A percentile compares a stretch with the other conserved stretches of the same genome.
Conservation (phyloP, 1,140 invertebrate species). For the Pygmarrhopalites habei region DNA sequence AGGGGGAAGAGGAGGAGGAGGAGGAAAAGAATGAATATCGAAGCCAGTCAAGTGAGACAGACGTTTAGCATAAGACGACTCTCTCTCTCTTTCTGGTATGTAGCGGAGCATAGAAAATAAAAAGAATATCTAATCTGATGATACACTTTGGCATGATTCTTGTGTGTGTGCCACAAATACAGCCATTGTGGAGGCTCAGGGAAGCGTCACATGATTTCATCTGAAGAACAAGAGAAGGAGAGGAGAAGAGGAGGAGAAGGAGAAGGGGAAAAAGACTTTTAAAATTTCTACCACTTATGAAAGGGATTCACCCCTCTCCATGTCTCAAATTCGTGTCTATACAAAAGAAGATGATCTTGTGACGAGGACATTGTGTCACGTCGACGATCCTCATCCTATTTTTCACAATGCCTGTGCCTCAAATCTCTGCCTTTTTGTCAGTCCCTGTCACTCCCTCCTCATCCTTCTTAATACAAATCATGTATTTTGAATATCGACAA, state of each 20-base stretch:
- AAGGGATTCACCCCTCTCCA: conserved; percentile 16
- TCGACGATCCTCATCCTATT: too few relatives aligned
- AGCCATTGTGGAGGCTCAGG: not conserved
- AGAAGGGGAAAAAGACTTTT: conserved; percentile 12
- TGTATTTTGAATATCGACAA: too few relatives aligned
- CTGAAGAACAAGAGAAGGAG: too few relatives aligned
- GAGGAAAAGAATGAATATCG: too few relatives aligned
- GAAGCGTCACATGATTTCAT: conserved; percentile 17
- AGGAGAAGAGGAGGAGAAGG: too few relatives aligned
- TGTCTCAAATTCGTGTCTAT: not conserved
- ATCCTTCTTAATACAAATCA: too few relatives aligned
- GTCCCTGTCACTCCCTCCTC: not conserved
- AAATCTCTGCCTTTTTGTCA: too few relatives aligned
- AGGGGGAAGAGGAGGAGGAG: too few relatives aligned
- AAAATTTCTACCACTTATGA: conserved; percentile 26
- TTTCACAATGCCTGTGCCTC: too few relatives aligned
- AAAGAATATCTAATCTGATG: too few relatives aligned
- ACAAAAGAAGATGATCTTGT: conserved; percentile 1
- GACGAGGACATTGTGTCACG: not conserved
- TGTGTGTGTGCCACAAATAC: not conserved
- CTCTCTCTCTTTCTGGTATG: too few relatives aligned
- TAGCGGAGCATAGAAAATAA: too few relatives aligned
- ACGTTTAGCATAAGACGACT: not conserved
- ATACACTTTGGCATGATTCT: not conserved
- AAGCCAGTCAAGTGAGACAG: conserved; percentile 3